Conservation (phyloP, 2,113 vertebrate species). For the Ancistrus triradiatus region DNA sequence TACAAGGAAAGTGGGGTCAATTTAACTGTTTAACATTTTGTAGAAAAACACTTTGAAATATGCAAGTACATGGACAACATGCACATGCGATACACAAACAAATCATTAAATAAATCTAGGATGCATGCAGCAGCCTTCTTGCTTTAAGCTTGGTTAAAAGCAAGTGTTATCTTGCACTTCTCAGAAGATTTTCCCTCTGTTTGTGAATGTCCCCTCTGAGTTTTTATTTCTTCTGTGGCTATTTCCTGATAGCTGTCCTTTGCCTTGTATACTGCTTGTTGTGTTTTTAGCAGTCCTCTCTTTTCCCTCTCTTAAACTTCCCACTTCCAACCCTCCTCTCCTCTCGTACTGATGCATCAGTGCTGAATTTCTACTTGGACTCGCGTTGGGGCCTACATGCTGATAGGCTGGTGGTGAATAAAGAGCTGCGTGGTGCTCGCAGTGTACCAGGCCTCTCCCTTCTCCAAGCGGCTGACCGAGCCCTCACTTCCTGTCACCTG, state of each 20-base stretch:
- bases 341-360: slow-evolving; percentile 55
- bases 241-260: slow-evolving; percentile 16
- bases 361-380: slow-evolving; percentile 94
- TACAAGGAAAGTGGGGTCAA: too few relatives aligned
- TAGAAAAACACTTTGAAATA: too few relatives aligned
- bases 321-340: neutral
- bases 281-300: slow-evolving; percentile 7
- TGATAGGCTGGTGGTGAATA: slow-evolving; percentile 89
- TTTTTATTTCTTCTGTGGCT: neutral
- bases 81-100: too few relatives aligned
- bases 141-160: too few relatives aligned
- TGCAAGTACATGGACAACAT: too few relatives aligned
- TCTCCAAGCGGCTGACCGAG: slow-evolving; percentile 77
- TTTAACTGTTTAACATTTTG: too few relatives aligned
- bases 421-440: slow-evolving; percentile 89
- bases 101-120: too few relatives aligned
- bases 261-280: neutral
- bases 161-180: too few relatives aligned
- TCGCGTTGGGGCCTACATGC: slow-evolving; percentile 91
- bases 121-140: too few relatives aligned
- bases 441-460: slow-evolving; percentile 86
- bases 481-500: slow-evolving; percentile 91
- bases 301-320: neutral
- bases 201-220: slow-evolving; percentile 1
- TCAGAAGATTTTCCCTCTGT: neutral